phyloP scores from a whole-genome alignment of 2,113 vertebrate species.

The Ptyas mucosa region DNA sequence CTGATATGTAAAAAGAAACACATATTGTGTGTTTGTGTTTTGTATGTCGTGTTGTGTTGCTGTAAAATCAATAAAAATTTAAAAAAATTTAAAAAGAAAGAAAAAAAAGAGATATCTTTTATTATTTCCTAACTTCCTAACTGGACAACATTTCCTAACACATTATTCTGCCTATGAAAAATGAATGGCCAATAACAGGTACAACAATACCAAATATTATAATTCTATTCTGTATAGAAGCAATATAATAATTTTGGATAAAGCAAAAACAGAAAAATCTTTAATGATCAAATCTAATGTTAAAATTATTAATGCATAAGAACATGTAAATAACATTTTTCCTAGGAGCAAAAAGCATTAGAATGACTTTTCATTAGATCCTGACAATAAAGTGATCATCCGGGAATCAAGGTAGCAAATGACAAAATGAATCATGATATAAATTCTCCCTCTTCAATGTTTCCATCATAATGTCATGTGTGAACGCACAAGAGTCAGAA shows the following conservation, averaged over 20 bases:
- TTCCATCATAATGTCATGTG: not conserved
- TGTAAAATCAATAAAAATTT: too few species aligned
- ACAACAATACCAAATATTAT: not conserved
- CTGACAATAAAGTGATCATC: not conserved
- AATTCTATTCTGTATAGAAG: not conserved
- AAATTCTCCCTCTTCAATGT: not conserved
- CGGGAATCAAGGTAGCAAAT: not conserved
- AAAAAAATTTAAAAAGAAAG: too few species aligned
- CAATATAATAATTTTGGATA: not conserved
- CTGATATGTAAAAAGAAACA: too few species aligned
- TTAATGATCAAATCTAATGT: not conserved
- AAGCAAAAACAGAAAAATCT: not conserved
- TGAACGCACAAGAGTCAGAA: not conserved
- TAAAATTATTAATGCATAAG: not conserved
- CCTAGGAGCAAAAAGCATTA: not conserved
- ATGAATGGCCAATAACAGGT: not conserved
- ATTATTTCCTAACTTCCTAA: not conserved
- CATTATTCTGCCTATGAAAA: not conserved
- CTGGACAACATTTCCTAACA: not conserved
- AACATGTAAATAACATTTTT: not conserved
- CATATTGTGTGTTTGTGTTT: too few species aligned
- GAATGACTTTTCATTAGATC: not conserved
- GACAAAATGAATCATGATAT: not conserved
- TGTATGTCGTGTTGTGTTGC: too few species aligned
- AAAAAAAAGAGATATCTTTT: not conserved